phyloP scores from a whole-genome alignment of 2,888 invertebrate genomes.

The Ligdia adustata region DNA sequence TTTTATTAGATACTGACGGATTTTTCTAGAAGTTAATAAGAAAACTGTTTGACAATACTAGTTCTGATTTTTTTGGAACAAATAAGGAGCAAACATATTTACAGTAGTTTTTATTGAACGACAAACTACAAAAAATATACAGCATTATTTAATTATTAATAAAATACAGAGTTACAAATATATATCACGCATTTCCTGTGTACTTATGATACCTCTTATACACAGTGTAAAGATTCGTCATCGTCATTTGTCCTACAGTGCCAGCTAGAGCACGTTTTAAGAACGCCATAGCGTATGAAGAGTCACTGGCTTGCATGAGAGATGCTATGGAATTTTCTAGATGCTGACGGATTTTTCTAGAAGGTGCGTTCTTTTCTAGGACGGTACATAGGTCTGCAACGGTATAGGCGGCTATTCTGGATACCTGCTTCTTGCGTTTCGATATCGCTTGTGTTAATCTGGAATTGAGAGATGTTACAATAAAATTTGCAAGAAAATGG shows the following conservation, averaged over 20 bases:
- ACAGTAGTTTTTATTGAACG: too few relatives aligned
- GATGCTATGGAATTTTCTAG: constrained; percentile 67
- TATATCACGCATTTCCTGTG: constrained; percentile 69
- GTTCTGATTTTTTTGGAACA: too few relatives aligned
- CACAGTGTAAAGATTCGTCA: constrained; percentile 69
- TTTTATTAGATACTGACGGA: too few relatives aligned
- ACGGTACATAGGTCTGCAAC: constrained; percentile 69
- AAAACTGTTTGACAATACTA: too few relatives aligned
- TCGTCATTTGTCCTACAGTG: constrained; percentile 63
- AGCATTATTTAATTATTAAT: too few relatives aligned
- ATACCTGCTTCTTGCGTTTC: constrained; percentile 71
- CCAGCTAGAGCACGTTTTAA: constrained; percentile 66
- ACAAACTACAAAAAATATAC: too few relatives aligned
- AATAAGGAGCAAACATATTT: too few relatives aligned
- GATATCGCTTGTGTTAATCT: constrained; percentile 73
- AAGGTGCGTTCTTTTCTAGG: constrained; percentile 61
- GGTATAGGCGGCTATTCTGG: constrained; percentile 70
- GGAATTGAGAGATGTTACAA: constrained; percentile 27
- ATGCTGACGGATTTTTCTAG: constrained; percentile 65
- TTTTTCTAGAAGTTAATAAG: too few relatives aligned
- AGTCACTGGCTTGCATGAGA: constrained; percentile 67
- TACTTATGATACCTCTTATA: constrained; percentile 80
- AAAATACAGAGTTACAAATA: too few relatives aligned
- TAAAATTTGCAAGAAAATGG: too few relatives aligned
- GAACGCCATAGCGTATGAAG: constrained; percentile 68